Base-by-base conservation (phyloP, 2,888 invertebrate genomes). In the Microctonus hyperodae region DNA sequence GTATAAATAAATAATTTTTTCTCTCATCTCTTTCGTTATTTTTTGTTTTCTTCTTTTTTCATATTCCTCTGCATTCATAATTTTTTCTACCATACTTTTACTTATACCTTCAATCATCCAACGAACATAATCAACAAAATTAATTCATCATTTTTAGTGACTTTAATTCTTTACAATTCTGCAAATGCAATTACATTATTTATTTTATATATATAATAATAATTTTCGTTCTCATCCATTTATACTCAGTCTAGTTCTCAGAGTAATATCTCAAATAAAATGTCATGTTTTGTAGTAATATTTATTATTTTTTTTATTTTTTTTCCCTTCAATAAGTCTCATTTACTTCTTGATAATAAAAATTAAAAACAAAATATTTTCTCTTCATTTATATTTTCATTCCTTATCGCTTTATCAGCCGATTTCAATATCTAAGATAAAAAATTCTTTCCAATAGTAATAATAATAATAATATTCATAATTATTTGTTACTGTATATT, bases 1-100 rank as follows among this genome's bases (percentile, higher is more conserved):
- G 13, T 25, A 69, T 69, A 68, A 70, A 69, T 70, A 69, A 69
- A 70, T 72, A 64, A 68, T 64, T 65, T 69, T 57, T 66, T 62
- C 53, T 33, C 22, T 67, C 40, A 40, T 53, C 63, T 28, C 51
- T 57, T 50, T 55, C 59, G 59, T 61, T 67, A 69, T 67, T 67
- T 53, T 64, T 37, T 65, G 28, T 59, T 58, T 63, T 64, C 55
- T 53, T 28, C 57, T 56, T 57, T 37, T 60, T 13, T 37, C 37
- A 31, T 64, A 60, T 56, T 65, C 58, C 67, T 57, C 67, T 68
- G 68, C 63, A 37, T 69, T 68, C 68, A 70, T 72, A 68, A 69
- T 72, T 69, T 69, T 64, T 65, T 28, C 13, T 53, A n/a, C 28
- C 53, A 28, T 53, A 37, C 37, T 37, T 13, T 37, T n/a, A 44